phyloP scores from a whole-genome alignment of 2,888 invertebrate species.

The Caenorhabditis zanzibari region DNA sequence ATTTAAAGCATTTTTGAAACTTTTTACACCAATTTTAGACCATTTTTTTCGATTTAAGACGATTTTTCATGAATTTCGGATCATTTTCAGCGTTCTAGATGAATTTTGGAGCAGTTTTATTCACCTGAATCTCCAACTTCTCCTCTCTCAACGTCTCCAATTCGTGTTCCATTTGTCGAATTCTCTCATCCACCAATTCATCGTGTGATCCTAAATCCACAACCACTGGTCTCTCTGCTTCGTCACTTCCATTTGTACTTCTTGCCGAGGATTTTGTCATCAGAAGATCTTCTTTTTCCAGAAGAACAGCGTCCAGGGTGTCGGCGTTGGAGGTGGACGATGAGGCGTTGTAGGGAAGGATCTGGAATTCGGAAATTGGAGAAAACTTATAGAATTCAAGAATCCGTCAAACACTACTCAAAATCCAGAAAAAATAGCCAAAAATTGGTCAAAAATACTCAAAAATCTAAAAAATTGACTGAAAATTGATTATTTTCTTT shows the following conservation, averaged over 20 bases:
- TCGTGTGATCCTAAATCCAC: conserved; percentile 55
- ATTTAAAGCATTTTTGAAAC: neutral
- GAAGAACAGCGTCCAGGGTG: conserved; percentile 68
- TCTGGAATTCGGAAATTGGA: neutral
- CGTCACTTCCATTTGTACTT: conserved; percentile 59
- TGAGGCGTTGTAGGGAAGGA: conserved; percentile 63
- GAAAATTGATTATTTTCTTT: no score
- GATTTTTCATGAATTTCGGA: neutral
- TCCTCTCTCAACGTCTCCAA: conserved; percentile 49
- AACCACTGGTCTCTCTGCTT: conserved; percentile 40
- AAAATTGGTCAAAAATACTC: no score
- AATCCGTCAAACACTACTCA: no score
- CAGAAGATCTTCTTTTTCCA: conserved; percentile 71
- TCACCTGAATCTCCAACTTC: conserved; percentile 18
- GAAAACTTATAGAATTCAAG: no score
- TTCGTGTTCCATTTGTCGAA: conserved; percentile 53
- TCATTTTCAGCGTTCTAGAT: neutral
- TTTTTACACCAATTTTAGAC: neutral
- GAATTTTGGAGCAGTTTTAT: neutral
- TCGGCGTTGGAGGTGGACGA: conserved; percentile 70
- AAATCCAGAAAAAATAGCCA: neutral
- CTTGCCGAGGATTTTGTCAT: conserved; percentile 27
- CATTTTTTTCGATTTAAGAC: neutral
- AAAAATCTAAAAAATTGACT: no score
- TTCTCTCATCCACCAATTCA: conserved; percentile 56